These are phyloP conservation scores for Venustaconcha ellipsiformis DNA, from an alignment of 1,140 invertebrate genomes.

Conservation along the genomic window DNA sequence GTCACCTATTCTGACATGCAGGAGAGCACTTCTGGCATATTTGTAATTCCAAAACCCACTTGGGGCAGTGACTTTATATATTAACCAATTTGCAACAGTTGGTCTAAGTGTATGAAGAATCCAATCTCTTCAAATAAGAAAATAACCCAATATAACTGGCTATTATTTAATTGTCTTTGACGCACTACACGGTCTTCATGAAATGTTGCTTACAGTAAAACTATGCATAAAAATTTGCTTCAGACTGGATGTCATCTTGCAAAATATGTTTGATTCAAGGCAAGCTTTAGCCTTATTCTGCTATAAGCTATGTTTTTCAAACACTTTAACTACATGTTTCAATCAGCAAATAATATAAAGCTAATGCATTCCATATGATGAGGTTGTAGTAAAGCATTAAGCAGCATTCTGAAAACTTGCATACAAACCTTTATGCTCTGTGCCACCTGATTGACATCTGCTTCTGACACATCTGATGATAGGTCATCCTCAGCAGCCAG, in stretches of 20 bases:
- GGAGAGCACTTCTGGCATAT: no score
- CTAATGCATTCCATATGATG: neutral
- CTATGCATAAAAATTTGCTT: neutral
- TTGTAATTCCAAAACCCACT: no score
- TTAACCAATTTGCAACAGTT: no score
- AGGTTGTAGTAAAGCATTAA: no score
- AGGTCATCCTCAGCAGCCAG: slow-evolving; percentile 52
- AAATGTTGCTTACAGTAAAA: no score
- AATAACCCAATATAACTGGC: no score
- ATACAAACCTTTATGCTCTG: slow-evolving; percentile 57
- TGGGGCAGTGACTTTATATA: no score
- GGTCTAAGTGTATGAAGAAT: no score
- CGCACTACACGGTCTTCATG: neutral
- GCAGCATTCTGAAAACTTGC: neutral
- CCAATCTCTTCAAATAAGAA: no score
- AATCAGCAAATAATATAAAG: neutral
- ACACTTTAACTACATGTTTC: neutral
- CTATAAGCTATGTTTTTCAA: neutral
- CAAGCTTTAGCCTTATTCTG: no score
- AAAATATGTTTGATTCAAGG: neutral
- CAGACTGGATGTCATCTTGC: neutral
- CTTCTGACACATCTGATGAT: slow-evolving; percentile 61
- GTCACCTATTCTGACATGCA: no score
- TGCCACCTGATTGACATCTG: slow-evolving; percentile 60
- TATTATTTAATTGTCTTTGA: neutral